phyloP scores from a whole-genome alignment of 2,113 vertebrate genomes.

The Archocentrus centrarchus region DNA sequence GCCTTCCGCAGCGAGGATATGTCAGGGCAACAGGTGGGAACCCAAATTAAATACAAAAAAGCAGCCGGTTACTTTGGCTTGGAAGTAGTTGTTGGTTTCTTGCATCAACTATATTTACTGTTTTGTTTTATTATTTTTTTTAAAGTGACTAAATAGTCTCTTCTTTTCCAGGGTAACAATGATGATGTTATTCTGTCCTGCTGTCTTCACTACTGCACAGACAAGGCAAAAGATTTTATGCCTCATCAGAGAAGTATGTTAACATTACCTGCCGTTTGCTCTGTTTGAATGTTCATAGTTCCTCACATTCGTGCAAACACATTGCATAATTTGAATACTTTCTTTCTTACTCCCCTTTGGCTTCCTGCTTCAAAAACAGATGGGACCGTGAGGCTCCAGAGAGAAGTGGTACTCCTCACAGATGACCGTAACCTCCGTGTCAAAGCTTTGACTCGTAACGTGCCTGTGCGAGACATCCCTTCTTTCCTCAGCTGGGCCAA shows the following conservation, averaged over 20 bases:
- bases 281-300: background rate
- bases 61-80: background rate
- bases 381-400: slow-evolving; percentile 86
- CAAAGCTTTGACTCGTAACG: slow-evolving; percentile 96
- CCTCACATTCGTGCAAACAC: background rate
- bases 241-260: slow-evolving; percentile 88
- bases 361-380: slow-evolving; percentile 76
- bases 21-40: slow-evolving; percentile 91
- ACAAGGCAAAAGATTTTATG: slow-evolving; percentile 97
- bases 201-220: slow-evolving; percentile 93
- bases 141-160: background rate
- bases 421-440: slow-evolving; percentile 97
- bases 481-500: slow-evolving; percentile 97
- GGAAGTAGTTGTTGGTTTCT: background rate
- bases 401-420: slow-evolving; percentile 95
- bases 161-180: slow-evolving; percentile 90
- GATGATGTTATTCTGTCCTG: slow-evolving; percentile 87
- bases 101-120: background rate
- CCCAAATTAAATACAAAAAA: background rate
- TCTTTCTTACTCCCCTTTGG: background rate
- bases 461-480: slow-evolving; percentile 96
- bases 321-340: background rate
- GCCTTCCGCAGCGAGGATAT: slow-evolving; percentile 98
- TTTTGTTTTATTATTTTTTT: background rate
- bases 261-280: background rate